Percentiles rank a stretch among this genome's conserved stretches.
These are phyloP conservation scores for Escarpia spicata DNA, from an alignment of 2,888 invertebrate genomes.

Conservation along the genomic window DNA sequence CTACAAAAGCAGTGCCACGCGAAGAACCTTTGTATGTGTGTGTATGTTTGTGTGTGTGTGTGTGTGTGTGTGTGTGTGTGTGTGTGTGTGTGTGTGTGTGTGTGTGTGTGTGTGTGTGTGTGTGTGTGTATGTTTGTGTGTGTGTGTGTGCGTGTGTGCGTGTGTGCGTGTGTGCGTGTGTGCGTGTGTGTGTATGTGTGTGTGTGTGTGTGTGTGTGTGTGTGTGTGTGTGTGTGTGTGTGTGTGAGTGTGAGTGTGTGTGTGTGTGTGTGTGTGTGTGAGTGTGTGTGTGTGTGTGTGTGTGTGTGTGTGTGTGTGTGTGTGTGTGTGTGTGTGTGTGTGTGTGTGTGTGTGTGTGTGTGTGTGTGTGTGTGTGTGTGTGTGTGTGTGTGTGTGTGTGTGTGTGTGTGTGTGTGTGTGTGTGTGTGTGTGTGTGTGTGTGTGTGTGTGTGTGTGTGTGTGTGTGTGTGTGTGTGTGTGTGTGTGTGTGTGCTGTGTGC, in stretches of 20 bases:
- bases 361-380: slow-evolving; percentile 30
- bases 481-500: no score
- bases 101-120: background rate
- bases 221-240: background rate
- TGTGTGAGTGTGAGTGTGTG: background rate
- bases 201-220: background rate
- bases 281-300: background rate
- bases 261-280: background rate
- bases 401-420: slow-evolving; percentile 34
- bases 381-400: slow-evolving; percentile 32
- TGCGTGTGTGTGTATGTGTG: background rate
- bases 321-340: slow-evolving; percentile 28
- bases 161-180: background rate
- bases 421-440: slow-evolving; percentile 13
- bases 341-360: slow-evolving; percentile 30
- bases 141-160: background rate
- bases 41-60: background rate
- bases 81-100: background rate
- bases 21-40: no score
- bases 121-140: background rate
- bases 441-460: background rate
- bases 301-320: background rate
- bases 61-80: background rate
- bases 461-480: background rate
- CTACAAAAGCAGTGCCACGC: no score